Evolutionary conservation across 2,888 invertebrate genomes (phyloP), one percentile per base, ranked within the genome.

Genomic region (Melanargia galathea): DNA sequence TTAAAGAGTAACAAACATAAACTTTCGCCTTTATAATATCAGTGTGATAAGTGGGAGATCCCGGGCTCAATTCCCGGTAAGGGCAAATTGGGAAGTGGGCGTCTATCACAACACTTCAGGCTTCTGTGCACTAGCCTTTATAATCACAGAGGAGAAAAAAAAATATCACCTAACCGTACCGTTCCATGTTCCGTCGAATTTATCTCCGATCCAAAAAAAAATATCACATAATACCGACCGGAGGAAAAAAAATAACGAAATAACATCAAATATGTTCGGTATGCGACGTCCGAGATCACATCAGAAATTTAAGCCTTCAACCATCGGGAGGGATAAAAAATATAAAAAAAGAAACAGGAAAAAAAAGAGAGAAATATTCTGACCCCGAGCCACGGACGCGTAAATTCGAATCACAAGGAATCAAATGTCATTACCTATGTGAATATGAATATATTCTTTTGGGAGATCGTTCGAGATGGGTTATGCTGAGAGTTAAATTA

Each of bases 221-320:
- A 61, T 33, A 61, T 70, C 69, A 71, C 66, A 75, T 71, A 73
- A 72, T 71, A 71, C 73, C 64, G 66, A 63, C 68, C 65, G 67
- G 59, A 55, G 67, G 58, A 57, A 76, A 79, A 75, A 73, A 68
- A 73, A 76, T 65, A 55, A 62, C 80, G 79, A 80, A 86, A 81
- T 77, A 85, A 83, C 82, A 84, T 87, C 88, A 88, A 90, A 87
- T 85, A 91, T 90, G 90, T 82, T 81, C 80, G 90, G 90, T 86
- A 91, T 90, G 90, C 89, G 79, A 82, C 83, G 81, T 78, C 80
- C 81, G 79, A 75, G 90, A 90, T 91, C 88, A 84, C 84, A 91
- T 91, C 91, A 83, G 87, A 87, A 87, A 86, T 84, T 85, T 85
- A 85, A 88, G 87, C 87, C 81, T 81, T 80, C 81, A 82, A 86